Percentiles rank a stretch among this genome's conserved stretches.
phyloP scores from a whole-genome alignment of 1,140 invertebrate genomes.

The Piezodorus guildinii region DNA sequence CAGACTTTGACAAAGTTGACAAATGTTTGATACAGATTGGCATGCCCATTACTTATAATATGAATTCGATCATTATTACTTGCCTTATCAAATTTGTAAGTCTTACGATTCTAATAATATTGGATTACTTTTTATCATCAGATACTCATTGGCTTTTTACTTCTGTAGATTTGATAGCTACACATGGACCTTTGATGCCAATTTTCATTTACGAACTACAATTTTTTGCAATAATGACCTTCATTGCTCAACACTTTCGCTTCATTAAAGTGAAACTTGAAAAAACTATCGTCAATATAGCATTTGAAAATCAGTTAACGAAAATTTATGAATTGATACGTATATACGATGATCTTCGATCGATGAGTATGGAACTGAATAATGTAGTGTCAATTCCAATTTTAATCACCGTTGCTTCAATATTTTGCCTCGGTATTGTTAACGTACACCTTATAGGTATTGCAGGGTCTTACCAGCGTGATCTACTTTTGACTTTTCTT shows the following conservation, averaged over 20 bases:
- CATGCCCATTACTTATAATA: background rate
- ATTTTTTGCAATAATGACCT: background rate
- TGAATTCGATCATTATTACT: background rate
- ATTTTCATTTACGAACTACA: constrained; percentile 2
- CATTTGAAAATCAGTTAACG: background rate
- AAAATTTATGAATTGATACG: background rate
- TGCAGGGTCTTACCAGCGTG: background rate
- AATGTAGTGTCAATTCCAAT: background rate
- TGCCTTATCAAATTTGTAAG: background rate
- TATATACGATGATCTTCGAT: background rate
- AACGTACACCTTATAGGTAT: background rate
- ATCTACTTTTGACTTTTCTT: background rate
- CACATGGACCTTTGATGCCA: background rate
- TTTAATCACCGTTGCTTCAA: background rate
- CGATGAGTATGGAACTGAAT: background rate
- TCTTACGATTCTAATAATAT: background rate
- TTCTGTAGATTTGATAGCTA: background rate
- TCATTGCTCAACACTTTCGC: background rate
- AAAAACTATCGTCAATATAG: background rate
- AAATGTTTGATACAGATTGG: background rate
- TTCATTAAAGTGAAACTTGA: background rate
- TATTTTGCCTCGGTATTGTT: background rate
- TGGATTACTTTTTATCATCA: background rate
- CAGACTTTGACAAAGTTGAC: background rate
- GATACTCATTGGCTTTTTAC: background rate